Base-by-base conservation (phyloP, 2,797 vertebrate species). In the Sebastes diaconus region DNA sequence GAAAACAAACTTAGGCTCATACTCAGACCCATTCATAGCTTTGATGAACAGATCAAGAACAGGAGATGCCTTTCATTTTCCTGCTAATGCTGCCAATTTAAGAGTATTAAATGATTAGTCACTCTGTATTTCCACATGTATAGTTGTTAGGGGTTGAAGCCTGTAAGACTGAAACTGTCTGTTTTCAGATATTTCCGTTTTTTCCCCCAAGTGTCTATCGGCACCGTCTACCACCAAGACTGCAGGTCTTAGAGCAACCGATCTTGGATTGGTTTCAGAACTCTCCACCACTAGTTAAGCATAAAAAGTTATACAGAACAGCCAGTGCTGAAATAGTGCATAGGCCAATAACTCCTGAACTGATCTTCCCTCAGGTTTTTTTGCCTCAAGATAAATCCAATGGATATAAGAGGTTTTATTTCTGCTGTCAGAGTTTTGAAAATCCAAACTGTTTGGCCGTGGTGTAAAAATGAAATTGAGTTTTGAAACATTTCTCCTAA, bases 341-440 rank as follows among this genome's bases (percentile, higher is more conserved):
- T 24, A 30, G 52, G 13, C 59, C 77, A 63, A 42, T 57, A 79
- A 77, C 58, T 54, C n/a, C n/a, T 75, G 63, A 82, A 82, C 34
- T 72, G 20, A 58, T 11, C 78, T 75, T 57, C 66, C 63, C 70
- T 61, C 18, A 42, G 25, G 70, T 65, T 61, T 80, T 75, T 75
- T 71, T 34, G 82, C 68, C 63, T 75, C 34, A 18, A 71, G 76
- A 66, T 74, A 68, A 66, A 78, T 75, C 32, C 36, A 55, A 4
- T 60, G 36, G 50, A 80, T 70, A 29, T 59, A 18, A 0, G 20
- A 12, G 36, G 4, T 70, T 83, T 50, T 76, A 82, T 71, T 69
- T 68, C 54, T 46, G 27, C 42, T 5, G 22, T 13, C 30, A 22
- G 57, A 72, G 16, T 63, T 70, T 64, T 32, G 18, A 58, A 30